These are phyloP conservation scores for Pipra filicauda DNA, from an alignment of 2,113 vertebrate genomes.

Conservation along the genomic window DNA sequence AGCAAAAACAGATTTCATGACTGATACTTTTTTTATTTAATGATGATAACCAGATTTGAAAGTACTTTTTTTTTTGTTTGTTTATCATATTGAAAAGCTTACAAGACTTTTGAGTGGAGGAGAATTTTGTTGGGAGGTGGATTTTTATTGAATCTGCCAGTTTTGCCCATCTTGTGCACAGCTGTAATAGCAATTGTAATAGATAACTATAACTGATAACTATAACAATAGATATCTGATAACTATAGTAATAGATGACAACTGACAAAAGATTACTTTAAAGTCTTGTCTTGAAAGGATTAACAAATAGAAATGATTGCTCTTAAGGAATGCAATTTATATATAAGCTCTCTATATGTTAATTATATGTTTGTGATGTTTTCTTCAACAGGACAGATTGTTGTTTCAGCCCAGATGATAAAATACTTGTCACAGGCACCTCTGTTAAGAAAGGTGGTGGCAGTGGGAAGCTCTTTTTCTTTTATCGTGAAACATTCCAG, in stretches of 20 bases:
- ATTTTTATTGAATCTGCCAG: neutral
- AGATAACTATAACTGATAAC: neutral
- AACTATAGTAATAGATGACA: neutral
- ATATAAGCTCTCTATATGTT: neutral
- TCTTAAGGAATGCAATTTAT: neutral
- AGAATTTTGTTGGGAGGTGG: neutral
- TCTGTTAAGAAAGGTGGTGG: slow-evolving; percentile 90
- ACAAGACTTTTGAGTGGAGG: neutral
- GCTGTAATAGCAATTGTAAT: neutral
- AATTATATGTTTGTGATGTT: neutral
- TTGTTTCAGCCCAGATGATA: slow-evolving; percentile 97
- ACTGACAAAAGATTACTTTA: neutral
- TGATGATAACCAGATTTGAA: neutral
- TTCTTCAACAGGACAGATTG: slow-evolving; percentile 88
- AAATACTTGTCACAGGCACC: slow-evolving; percentile 89
- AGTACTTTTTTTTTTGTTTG: neutral
- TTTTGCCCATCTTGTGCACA: neutral
- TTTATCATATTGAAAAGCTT: neutral
- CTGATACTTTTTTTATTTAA: neutral
- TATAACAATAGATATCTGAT: neutral
- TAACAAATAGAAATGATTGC: neutral
- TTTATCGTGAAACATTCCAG: slow-evolving; percentile 84
- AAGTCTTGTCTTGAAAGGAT: neutral
- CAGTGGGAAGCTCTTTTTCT: slow-evolving; percentile 90
- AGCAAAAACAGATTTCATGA: neutral